Percentiles rank a stretch among this genome's conserved stretches.
Evolutionary conservation across 1,140 invertebrate genomes (phyloP).

Genomic region (Anastatus disparis): DNA sequence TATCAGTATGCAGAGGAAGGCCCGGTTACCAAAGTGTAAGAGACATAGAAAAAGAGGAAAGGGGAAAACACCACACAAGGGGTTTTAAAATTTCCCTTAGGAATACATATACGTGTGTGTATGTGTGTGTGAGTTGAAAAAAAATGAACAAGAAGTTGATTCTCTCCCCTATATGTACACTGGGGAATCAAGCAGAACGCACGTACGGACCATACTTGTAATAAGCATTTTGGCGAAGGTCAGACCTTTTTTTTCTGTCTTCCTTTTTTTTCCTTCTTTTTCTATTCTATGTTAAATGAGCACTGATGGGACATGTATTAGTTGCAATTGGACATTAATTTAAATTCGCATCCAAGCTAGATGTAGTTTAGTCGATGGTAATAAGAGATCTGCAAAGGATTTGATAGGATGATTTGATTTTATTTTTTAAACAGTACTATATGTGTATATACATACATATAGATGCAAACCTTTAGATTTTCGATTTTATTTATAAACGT

Average conservation of each 20-base stretch:
- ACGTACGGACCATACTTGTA: too few relatives aligned
- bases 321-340: constrained; percentile 1
- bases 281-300: neutral
- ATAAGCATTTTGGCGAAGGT: too few relatives aligned
- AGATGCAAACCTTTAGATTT: neutral
- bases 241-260: too few relatives aligned
- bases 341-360: too few relatives aligned
- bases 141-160: neutral
- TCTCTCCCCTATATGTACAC: too few relatives aligned
- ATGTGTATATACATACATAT: too few relatives aligned
- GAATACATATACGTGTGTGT: too few relatives aligned
- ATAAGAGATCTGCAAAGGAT: neutral
- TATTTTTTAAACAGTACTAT: constrained; percentile 2
- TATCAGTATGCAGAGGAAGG: constrained; percentile 46
- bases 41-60: neutral
- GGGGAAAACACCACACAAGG: neutral
- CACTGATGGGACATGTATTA: neutral
- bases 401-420: constrained; percentile 16
- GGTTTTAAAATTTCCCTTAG: constrained; percentile 50
- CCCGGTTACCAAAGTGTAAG: too few relatives aligned
- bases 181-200: too few relatives aligned
- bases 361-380: neutral
- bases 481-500: too few relatives aligned
- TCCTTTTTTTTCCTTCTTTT: too few relatives aligned
- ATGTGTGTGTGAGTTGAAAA: constrained; percentile 7